Base-by-base conservation (phyloP, 92 coral and sea anemone species). In the Hydrozoanthus gracilis region DNA sequence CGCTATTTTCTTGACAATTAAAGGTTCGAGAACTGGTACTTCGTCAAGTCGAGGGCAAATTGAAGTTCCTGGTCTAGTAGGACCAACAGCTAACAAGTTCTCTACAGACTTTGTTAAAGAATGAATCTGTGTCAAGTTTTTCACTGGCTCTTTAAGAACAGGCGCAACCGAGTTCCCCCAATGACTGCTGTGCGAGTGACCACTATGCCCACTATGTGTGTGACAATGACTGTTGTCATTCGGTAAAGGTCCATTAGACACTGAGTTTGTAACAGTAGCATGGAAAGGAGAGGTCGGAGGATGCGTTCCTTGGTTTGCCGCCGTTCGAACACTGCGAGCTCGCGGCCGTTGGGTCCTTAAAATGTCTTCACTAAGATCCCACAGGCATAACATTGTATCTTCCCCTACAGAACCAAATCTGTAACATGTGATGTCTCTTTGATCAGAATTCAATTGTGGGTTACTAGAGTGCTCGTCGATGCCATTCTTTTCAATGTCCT, bases 361-460 rank as follows among this genome's bases (percentile, higher is more conserved):
- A 58, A 96, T 91, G 56, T 96, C 99, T 47, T 95, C 99, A 15
- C 98, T 94, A 44, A 96, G 90, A 88, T 96, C 99, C 99, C 99
- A 96, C 60, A 96, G 90, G 83, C 95, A 71, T 9, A 96, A 71
- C 95, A 95, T 93, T 55, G 99, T 96, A 46, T 96, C 99, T 77
- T 96, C 96, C 39, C 98, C 99, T 3, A 96, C 99, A 16, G 99
- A 96, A 12, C 99, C 99, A 92, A 96, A 93, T 66, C 99, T 85
- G 88, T 96, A 96, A 12, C 93, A 96, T 3, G 98, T 91, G 47
- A 93, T 82, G 60, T 93, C 92, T 76, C 88, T 94, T 78, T 94
- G 95, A 35, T 91, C 90, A 46, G 86, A 75, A 9, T 89, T 91
- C 3, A 91, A 89, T 66, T 95, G 82, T 61, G 79, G 75, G 68